phyloP scores from a whole-genome alignment of 2,113 vertebrate species.

The Morone saxatilis region DNA sequence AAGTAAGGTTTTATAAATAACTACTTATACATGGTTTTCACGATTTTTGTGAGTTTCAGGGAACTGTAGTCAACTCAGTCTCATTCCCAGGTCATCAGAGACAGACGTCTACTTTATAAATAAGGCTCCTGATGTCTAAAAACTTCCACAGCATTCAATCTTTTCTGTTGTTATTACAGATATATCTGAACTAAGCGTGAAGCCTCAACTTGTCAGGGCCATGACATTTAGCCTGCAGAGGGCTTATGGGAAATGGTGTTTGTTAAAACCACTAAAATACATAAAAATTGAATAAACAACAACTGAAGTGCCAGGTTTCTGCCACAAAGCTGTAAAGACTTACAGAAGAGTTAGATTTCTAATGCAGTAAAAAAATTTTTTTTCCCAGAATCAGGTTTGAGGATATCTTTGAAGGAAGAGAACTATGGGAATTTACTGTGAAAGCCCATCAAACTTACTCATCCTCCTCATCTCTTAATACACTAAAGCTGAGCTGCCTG shows the following conservation, averaged over 20 bases:
- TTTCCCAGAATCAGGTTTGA: conserved; percentile 18
- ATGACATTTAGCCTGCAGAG: neutral
- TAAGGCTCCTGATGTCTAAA: no score
- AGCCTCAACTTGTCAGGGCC: neutral
- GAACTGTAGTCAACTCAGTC: no score
- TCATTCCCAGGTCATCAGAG: no score
- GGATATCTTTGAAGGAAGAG: conserved; percentile 42
- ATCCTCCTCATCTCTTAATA: conserved; percentile 65
- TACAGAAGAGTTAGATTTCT: no score
- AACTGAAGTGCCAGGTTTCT: neutral
- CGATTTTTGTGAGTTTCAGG: no score
- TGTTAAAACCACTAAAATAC: neutral
- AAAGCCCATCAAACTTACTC: conserved; percentile 63
- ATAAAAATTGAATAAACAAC: neutral
- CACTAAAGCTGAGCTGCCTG: conserved; percentile 55
- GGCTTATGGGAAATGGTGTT: neutral
- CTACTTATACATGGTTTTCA: no score
- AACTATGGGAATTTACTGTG: conserved; percentile 50
- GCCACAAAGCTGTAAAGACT: no score
- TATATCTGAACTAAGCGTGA: no score
- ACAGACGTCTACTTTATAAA: no score
- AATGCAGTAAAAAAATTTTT: conserved; percentile 5
- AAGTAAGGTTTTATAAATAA: no score
- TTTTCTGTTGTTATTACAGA: no score
- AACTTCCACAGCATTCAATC: no score